These are phyloP conservation scores for Cydia pomonella DNA, from an alignment of 1,140 invertebrate genomes.

Conservation along the genomic window DNA sequence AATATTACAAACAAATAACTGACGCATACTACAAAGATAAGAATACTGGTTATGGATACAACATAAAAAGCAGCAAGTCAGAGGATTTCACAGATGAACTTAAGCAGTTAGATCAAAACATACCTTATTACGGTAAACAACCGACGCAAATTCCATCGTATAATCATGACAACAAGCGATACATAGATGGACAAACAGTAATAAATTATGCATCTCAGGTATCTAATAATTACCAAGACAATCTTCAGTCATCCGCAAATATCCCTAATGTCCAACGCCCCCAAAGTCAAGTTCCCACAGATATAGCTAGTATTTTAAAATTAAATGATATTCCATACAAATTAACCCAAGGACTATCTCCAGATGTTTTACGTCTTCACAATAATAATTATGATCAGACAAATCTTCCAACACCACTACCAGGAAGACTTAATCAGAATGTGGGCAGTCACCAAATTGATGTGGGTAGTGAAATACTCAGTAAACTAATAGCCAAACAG, in stretches of 20 bases:
- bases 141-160: constrained; percentile 48
- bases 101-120: constrained; percentile 52
- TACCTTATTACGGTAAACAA: constrained; percentile 49
- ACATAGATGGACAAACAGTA: constrained; percentile 45
- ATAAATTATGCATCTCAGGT: constrained; percentile 50
- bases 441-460: constrained; percentile 73
- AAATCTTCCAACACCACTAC: constrained; percentile 58
- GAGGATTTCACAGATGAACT: constrained; percentile 56
- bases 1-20: constrained; percentile 54
- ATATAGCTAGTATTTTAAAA: constrained; percentile 59
- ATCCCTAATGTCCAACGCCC: constrained; percentile 49
- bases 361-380: constrained; percentile 52
- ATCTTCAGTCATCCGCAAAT: constrained; percentile 49
- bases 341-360: constrained; percentile 55
- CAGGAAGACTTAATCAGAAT: constrained; percentile 73
- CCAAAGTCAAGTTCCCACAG: constrained; percentile 49
- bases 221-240: constrained; percentile 53
- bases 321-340: constrained; percentile 69
- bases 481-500: constrained; percentile 64
- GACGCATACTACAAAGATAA: constrained; percentile 72
- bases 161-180: constrained; percentile 46
- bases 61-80: constrained; percentile 59
- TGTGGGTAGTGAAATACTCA: constrained; percentile 61
- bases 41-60: constrained; percentile 61
- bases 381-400: constrained; percentile 61